Evolutionary conservation across 2,888 invertebrate species (phyloP).

Genomic region (Cryptus viduatorius): DNA sequence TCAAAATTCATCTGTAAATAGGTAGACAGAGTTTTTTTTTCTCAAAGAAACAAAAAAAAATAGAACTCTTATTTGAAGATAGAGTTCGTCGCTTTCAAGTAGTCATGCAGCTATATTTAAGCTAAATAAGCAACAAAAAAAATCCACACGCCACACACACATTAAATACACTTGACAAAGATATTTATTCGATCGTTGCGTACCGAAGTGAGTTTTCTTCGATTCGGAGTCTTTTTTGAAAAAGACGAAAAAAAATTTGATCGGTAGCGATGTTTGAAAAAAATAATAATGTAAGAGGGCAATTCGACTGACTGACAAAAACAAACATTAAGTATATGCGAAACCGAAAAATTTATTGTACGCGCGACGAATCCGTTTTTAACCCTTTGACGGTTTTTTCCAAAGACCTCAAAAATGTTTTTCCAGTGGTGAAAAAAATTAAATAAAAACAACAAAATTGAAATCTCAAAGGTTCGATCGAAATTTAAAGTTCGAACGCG

Average conservation of each 20-base stretch:
- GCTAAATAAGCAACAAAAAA: constrained; percentile 52
- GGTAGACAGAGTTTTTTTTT: constrained; percentile 50
- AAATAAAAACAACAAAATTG: too few relatives aligned
- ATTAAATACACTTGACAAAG: constrained; percentile 69
- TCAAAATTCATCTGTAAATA: constrained; percentile 56
- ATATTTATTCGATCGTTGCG: constrained; percentile 74
- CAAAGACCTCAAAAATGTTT: not conserved
- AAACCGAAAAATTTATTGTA: constrained; percentile 54
- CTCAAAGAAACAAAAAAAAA: constrained; percentile 27
- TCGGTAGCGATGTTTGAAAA: constrained; percentile 58
- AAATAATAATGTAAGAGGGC: constrained; percentile 57
- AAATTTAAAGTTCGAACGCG: not conserved
- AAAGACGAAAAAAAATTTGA: constrained; percentile 53
- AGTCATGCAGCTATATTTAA: constrained; percentile 69
- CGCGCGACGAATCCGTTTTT: constrained; percentile 28
- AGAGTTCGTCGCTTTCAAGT: constrained; percentile 71
- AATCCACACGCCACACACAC: constrained; percentile 66
- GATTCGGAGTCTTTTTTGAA: constrained; percentile 46
- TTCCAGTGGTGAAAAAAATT: not conserved
- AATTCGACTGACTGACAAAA: constrained; percentile 65
- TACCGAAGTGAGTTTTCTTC: constrained; percentile 69
- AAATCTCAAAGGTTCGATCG: not conserved
- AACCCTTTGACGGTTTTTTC: constrained; percentile 5
- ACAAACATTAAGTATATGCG: constrained; percentile 37
- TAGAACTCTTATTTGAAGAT: constrained; percentile 48